Conservation (phyloP, 2,888 invertebrate genomes). For the Drosophila maculinotata region DNA sequence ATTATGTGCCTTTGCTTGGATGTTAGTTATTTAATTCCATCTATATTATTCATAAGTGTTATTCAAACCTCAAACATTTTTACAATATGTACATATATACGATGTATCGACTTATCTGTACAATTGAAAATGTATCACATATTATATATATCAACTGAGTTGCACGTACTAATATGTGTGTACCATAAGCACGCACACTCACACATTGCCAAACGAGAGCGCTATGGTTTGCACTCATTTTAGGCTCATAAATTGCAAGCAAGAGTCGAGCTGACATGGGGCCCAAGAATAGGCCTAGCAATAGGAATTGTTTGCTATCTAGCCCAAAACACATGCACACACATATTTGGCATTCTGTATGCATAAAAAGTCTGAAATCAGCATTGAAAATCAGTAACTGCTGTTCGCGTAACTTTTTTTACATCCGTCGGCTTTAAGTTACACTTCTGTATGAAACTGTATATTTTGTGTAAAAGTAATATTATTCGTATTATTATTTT, state of each 20-base stretch:
- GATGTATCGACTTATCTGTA: conserved; percentile 8
- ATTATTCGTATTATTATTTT: too few species aligned
- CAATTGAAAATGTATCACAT: conserved; percentile 57
- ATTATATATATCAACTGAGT: conserved; percentile 64
- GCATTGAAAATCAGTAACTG: conserved; percentile 16
- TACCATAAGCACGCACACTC: conserved; percentile 23
- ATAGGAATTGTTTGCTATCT: conserved; percentile 25
- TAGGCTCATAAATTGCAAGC: conserved; percentile 70
- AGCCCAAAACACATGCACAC: conserved; percentile 6
- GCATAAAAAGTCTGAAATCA: conserved; percentile 35
- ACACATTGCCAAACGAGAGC: conserved; percentile 12
- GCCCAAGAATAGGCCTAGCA: conserved; percentile 20
- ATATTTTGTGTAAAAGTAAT: too few species aligned
- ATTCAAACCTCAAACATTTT: too few species aligned
- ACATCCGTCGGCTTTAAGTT: conserved; percentile 7
- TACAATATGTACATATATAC: not conserved
- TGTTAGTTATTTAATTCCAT: too few species aligned
- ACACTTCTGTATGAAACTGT: too few species aligned
- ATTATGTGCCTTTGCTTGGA: conserved; percentile 52
- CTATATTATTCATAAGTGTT: too few species aligned
- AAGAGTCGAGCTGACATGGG: conserved; percentile 38
- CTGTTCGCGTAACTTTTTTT: not conserved
- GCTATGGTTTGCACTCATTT: conserved; percentile 64
- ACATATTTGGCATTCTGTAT: conserved; percentile 44
- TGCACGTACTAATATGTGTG: conserved; percentile 17